A percentile compares a stretch with the other conserved stretches of the same genome.
Conservation (phyloP, 2,888 invertebrate species). For the Limnephilus marmoratus region DNA sequence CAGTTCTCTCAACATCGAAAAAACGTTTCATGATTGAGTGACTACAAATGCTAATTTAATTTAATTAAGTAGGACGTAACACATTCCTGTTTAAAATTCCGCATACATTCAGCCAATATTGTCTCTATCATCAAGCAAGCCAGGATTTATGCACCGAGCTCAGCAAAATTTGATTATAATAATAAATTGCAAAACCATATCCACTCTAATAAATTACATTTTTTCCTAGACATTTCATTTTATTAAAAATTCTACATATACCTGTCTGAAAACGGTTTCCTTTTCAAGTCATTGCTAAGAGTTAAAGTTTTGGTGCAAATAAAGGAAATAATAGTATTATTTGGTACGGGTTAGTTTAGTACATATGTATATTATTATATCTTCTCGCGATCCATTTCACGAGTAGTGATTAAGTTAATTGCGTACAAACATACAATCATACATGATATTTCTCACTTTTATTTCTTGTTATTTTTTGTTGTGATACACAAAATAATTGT, state of each 20-base stretch:
- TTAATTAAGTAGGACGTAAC: not conserved
- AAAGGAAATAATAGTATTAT: too few species aligned
- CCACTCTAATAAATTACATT: too few species aligned
- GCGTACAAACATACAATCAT: too few species aligned
- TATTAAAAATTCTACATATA: not conserved
- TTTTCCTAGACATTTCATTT: not conserved
- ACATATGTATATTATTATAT: too few species aligned
- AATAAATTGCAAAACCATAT: not conserved
- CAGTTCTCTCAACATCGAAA: not conserved
- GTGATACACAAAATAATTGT: too few species aligned
- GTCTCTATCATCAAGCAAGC: not conserved
- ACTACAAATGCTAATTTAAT: not conserved
- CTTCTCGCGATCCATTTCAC: too few species aligned
- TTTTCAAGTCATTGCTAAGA: not conserved
- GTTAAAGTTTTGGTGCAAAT: not conserved
- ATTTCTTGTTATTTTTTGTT: too few species aligned
- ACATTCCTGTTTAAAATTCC: not conserved
- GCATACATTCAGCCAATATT: not conserved
- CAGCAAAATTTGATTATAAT: not conserved
- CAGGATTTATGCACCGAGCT: not conserved
- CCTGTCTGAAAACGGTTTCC: not conserved
- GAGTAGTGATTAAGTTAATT: too few species aligned
- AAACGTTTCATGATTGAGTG: not conserved
- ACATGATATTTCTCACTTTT: too few species aligned
- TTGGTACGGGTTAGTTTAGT: too few species aligned